Percentiles rank a stretch among this genome's conserved stretches.
phyloP scores from a whole-genome alignment of 2,888 invertebrate species.

The Agonopterix heracliana region DNA sequence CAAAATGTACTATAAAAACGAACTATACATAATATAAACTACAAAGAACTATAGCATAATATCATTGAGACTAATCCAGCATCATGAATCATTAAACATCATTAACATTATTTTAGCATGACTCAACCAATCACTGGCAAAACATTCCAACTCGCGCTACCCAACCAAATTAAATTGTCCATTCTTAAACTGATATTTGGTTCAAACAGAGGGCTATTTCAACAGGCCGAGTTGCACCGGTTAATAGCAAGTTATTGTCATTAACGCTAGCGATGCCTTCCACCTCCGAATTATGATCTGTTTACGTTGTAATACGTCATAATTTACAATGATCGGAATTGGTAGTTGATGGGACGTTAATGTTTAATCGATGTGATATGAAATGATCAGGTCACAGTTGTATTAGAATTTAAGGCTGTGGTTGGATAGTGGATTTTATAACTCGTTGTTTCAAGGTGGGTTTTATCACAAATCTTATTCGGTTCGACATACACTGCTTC shows the following conservation, averaged over 20 bases:
- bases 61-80: neutral
- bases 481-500: too few species aligned
- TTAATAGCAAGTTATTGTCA: slow-evolving; percentile 65
- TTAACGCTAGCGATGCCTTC: slow-evolving; percentile 45
- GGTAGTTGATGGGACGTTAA: too few species aligned
- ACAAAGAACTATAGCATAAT: too few species aligned
- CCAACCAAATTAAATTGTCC: too few species aligned
- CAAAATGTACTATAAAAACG: too few species aligned
- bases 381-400: too few species aligned
- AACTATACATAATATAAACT: too few species aligned
- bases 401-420: too few species aligned
- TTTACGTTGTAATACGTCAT: slow-evolving; percentile 28
- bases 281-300: slow-evolving; percentile 36
- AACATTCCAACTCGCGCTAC: neutral
- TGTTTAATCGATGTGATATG: too few species aligned
- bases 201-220: slow-evolving; percentile 15
- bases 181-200: neutral
- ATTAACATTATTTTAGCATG: slow-evolving; percentile 3
- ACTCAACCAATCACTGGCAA: slow-evolving; percentile 11
- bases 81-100: neutral
- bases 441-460: too few species aligned
- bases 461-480: too few species aligned
- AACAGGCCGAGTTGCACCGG: slow-evolving; percentile 26
- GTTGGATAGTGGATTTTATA: too few species aligned
- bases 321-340: neutral